Percentiles rank a stretch among this genome's conserved stretches.
phyloP scores from a whole-genome alignment of 2,888 invertebrate genomes.

The Drosophila paranaensis region DNA sequence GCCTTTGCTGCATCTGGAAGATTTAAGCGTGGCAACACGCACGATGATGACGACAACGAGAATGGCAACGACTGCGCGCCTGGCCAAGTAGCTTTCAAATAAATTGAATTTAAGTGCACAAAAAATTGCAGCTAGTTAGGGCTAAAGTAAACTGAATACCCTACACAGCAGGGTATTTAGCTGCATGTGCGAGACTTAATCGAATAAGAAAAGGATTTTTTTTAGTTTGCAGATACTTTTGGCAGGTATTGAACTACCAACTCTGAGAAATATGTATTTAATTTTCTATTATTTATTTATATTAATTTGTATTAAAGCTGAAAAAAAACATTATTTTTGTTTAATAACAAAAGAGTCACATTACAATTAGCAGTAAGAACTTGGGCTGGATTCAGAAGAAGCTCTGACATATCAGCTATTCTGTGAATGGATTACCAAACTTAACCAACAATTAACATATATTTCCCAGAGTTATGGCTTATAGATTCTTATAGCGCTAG shows the following conservation, averaged over 20 bases:
- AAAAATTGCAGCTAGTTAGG: conserved; percentile 35
- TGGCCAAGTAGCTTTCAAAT: conserved; percentile 50
- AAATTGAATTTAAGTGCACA: conserved; percentile 50
- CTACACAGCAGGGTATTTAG: neutral
- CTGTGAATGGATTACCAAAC: neutral
- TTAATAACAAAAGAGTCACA: too few species aligned
- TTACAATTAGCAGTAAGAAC: too few species aligned
- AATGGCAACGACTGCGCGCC: conserved; percentile 22
- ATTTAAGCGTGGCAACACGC: conserved; percentile 37
- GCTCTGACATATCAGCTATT: too few species aligned
- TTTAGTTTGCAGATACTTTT: too few species aligned
- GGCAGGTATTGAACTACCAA: too few species aligned
- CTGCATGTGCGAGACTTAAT: neutral
- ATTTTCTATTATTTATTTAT: too few species aligned
- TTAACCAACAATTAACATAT: neutral
- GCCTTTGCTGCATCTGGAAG: conserved; percentile 15
- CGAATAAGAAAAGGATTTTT: too few species aligned
- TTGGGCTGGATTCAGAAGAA: too few species aligned
- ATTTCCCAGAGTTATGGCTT: too few species aligned
- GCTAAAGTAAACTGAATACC: neutral
- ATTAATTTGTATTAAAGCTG: too few species aligned
- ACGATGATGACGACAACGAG: conserved; percentile 26
- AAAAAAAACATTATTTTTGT: too few species aligned
- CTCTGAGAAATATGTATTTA: too few species aligned
- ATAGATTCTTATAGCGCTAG: neutral